These are phyloP conservation scores for Leptinotarsa peninsularis DNA, from an alignment of 2,888 invertebrate genomes.

Conservation along the genomic window DNA sequence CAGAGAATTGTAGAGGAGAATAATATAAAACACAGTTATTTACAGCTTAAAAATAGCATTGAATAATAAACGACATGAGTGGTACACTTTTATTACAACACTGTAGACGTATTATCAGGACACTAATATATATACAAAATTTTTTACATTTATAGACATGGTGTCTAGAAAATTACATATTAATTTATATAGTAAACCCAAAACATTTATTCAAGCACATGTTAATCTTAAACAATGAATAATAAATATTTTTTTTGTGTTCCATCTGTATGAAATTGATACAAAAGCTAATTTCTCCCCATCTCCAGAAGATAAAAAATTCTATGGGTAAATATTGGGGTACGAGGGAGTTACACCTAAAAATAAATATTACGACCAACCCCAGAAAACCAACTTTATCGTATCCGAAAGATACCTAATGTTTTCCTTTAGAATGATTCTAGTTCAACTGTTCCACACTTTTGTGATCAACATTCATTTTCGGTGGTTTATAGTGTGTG, in stretches of 20 bases:
- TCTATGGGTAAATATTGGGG: background rate
- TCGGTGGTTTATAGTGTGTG: no score
- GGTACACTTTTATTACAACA: conserved; percentile 52
- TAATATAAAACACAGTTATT: background rate
- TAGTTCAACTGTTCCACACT: no score
- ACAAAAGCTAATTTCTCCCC: conserved; percentile 23
- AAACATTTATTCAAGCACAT: conserved; percentile 54
- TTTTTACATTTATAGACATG: conserved; percentile 56
- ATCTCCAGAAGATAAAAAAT: background rate
- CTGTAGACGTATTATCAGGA: conserved; percentile 50
- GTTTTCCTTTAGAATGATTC: no score
- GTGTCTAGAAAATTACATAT: conserved; percentile 43
- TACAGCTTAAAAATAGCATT: no score
- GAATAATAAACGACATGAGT: background rate
- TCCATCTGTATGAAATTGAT: conserved; percentile 22
- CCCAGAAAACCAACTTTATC: background rate
- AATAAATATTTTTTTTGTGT: conserved; percentile 42
- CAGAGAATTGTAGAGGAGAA: no score
- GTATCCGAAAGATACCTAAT: no score
- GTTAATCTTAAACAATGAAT: conserved; percentile 43
- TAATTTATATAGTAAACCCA: conserved; percentile 39
- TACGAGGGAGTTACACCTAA: background rate
- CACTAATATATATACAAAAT: conserved; percentile 56
- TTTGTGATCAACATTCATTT: no score
- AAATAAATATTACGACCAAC: conserved; percentile 3